Evolutionary conservation across 2,888 invertebrate species (phyloP).

Genomic region (Neria commutata): DNA sequence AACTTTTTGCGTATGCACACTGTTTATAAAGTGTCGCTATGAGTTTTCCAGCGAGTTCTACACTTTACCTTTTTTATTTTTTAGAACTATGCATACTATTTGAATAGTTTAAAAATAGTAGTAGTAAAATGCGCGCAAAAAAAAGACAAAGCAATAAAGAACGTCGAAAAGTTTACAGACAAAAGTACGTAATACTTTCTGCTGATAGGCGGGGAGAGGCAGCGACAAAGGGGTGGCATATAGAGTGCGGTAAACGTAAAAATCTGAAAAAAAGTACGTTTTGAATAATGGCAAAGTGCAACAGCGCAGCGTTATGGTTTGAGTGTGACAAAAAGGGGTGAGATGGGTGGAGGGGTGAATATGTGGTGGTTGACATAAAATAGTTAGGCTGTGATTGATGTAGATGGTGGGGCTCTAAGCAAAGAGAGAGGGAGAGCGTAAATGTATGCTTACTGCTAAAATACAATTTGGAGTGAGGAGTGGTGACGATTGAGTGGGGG

Average conservation of each 20-base stretch:
- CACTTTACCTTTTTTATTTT: no score
- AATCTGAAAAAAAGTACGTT: not conserved
- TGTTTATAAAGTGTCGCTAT: no score
- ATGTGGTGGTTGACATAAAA: no score
- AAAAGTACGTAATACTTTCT: no score
- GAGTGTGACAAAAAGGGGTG: not conserved
- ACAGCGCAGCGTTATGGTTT: not conserved
- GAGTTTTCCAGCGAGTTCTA: no score
- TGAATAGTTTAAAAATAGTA: slow-evolving; percentile 1
- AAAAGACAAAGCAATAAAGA: slow-evolving; percentile 7
- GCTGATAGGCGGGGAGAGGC: not conserved
- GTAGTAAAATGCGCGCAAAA: not conserved
- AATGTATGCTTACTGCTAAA: no score
- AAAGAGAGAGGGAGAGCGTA: no score
- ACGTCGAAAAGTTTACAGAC: not conserved
- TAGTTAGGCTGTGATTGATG: no score
- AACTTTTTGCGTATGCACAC: no score
- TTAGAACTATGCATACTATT: not conserved
- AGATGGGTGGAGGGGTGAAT: not conserved
- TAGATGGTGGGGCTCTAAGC: no score
- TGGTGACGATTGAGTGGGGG: no score
- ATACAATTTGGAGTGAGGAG: no score
- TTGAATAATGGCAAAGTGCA: not conserved
- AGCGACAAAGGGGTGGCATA: not conserved
- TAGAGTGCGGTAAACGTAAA: not conserved